A percentile compares a stretch with the other conserved stretches of the same genome.
Conservation (phyloP, 1,140 invertebrate species). For the Cepaea nemoralis region DNA sequence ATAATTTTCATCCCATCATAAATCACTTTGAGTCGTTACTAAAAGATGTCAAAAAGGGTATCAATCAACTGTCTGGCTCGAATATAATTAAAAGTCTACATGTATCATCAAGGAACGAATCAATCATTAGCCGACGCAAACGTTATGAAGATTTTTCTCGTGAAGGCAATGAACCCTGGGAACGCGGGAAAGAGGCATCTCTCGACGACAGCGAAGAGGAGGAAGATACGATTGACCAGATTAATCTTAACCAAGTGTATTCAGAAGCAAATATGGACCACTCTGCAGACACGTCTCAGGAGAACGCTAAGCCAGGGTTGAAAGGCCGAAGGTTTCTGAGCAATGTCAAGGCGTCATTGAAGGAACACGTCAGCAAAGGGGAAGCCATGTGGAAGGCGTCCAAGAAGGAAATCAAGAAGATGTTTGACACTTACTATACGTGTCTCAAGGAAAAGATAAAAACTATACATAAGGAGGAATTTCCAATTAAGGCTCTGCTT, state of each 20-base stretch:
- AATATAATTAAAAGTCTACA: not conserved
- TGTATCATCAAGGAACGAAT: not conserved
- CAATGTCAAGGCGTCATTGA: not conserved
- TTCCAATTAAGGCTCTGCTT: conserved; percentile 28
- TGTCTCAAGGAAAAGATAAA: conserved; percentile 16
- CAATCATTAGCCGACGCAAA: not conserved
- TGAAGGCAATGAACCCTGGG: not conserved
- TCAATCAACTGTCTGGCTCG: not conserved
- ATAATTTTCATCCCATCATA: too few relatives aligned
- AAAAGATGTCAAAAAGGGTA: too few relatives aligned
- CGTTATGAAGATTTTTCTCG: not conserved
- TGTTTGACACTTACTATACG: conserved; percentile 24
- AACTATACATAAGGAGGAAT: conserved; percentile 7
- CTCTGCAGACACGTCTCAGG: not conserved
- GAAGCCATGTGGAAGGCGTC: conserved; percentile 14
- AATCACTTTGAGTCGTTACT: too few relatives aligned
- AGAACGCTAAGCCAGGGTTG: not conserved
- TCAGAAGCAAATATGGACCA: not conserved
- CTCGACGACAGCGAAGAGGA: not conserved
- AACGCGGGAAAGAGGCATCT: not conserved
- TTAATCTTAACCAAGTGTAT: not conserved
- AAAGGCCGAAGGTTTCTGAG: conserved; percentile 18
- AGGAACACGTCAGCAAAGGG: conserved; percentile 8
- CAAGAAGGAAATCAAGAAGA: conserved; percentile 12
- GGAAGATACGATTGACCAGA: not conserved